Percentiles rank a stretch among this genome's conserved stretches.
Evolutionary conservation across 2,113 vertebrate genomes (phyloP).

Genomic region (Acanthisitta chloris): DNA sequence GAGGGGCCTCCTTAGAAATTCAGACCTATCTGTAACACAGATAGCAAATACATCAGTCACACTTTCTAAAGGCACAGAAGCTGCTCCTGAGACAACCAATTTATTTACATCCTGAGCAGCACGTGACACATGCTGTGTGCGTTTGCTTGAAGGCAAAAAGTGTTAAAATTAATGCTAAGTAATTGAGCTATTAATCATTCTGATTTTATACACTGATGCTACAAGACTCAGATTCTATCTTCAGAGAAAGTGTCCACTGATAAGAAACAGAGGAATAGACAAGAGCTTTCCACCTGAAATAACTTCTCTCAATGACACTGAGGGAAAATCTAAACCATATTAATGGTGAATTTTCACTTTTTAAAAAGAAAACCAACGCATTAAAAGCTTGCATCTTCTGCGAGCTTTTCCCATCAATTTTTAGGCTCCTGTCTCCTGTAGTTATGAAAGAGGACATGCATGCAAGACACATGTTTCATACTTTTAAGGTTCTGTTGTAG

Average conservation of each 20-base stretch:
- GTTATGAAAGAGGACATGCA: background rate
- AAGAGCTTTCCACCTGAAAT: background rate
- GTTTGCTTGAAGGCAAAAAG: constrained; percentile 35
- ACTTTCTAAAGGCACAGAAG: background rate
- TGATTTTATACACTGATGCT: constrained; percentile 36
- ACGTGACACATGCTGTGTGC: background rate
- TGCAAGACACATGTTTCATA: background rate
- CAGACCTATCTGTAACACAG: background rate
- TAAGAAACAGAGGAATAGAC: background rate
- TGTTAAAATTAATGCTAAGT: constrained; percentile 29
- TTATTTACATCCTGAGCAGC: background rate
- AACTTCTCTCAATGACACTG: background rate
- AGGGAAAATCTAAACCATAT: background rate
- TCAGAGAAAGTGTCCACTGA: constrained; percentile 12
- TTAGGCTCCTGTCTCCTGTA: background rate
- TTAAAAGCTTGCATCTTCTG: background rate
- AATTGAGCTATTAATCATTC: constrained; percentile 60
- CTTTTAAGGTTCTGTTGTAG: background rate
- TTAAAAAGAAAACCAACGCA: background rate
- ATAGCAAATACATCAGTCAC: background rate
- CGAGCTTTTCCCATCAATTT: background rate
- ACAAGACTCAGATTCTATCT: constrained; percentile 48
- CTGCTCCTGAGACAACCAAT: background rate
- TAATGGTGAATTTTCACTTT: background rate
- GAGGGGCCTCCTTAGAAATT: background rate